phyloP scores from a whole-genome alignment of 2,797 vertebrate genomes.

The Calcarius lapponicus region DNA sequence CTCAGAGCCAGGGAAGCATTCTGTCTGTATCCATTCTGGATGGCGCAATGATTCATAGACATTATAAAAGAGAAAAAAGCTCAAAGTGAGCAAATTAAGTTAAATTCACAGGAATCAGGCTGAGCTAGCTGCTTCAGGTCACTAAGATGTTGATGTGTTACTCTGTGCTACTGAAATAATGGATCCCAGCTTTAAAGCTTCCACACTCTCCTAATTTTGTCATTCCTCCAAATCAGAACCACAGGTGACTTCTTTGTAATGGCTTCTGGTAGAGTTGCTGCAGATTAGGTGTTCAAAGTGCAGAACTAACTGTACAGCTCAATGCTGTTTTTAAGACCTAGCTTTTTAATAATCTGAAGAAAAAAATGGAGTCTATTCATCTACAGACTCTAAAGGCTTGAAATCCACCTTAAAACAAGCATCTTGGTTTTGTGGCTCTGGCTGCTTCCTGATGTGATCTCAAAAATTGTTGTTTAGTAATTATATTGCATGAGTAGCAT shows the following conservation, averaged over 20 bases:
- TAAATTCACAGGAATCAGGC: slow-evolving; percentile 39
- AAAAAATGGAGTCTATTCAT: neutral
- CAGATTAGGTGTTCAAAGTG: neutral
- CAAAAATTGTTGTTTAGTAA: neutral
- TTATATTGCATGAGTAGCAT: neutral
- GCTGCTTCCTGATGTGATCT: neutral
- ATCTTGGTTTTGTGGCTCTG: neutral
- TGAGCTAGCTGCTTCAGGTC: slow-evolving; percentile 33
- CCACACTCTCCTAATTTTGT: neutral
- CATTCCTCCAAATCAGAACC: neutral
- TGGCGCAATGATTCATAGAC: slow-evolving; percentile 6
- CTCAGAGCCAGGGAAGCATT: slow-evolving; percentile 59
- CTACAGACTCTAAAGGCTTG: neutral
- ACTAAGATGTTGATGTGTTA: neutral
- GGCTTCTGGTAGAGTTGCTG: neutral
- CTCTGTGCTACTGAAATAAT: slow-evolving; percentile 14
- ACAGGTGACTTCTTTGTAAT: neutral
- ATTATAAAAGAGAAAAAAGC: slow-evolving; percentile 20
- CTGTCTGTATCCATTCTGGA: slow-evolving; percentile 25
- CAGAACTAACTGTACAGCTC: neutral
- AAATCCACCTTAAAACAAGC: neutral
- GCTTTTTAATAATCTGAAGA: neutral
- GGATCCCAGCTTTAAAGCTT: neutral
- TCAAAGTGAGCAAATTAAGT: slow-evolving; percentile 52
- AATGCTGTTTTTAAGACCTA: neutral